Conservation (phyloP, 2,888 invertebrate species). For the Cinara cedri region DNA sequence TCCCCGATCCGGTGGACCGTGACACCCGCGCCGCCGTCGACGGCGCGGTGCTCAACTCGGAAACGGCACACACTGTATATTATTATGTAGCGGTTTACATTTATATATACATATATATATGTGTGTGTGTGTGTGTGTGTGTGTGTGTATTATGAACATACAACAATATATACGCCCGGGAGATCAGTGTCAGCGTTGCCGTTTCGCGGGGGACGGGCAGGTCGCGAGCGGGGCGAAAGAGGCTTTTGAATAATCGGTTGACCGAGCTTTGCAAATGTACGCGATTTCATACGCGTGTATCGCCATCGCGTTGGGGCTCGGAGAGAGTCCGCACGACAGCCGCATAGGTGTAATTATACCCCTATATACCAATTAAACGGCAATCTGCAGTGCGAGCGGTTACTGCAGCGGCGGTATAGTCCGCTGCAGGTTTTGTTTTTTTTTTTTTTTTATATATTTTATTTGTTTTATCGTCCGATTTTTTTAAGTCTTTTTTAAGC, state of each 20-base stretch:
- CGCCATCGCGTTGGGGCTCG: not conserved
- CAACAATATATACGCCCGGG: not conserved
- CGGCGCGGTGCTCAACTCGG: not conserved
- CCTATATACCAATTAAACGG: slow-evolving; percentile 31
- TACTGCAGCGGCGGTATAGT: too few relatives aligned
- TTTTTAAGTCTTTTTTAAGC: too few relatives aligned
- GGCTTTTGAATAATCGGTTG: slow-evolving; percentile 37
- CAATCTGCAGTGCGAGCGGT: slow-evolving; percentile 10
- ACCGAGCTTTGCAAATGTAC: slow-evolving; percentile 20
- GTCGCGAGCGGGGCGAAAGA: not conserved
- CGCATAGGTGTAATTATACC: not conserved
- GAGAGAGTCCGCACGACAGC: not conserved
- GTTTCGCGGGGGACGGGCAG: not conserved
- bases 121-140: too few relatives aligned
- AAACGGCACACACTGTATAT: not conserved
- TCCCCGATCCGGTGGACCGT: slow-evolving; percentile 41
- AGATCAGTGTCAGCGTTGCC: not conserved
- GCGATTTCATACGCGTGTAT: not conserved
- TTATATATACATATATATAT: too few relatives aligned
- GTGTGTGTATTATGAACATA: too few relatives aligned
- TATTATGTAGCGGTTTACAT: too few relatives aligned
- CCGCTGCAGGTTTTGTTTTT: not conserved
- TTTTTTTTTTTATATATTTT: too few relatives aligned
- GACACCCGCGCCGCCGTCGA: slow-evolving; percentile 16
- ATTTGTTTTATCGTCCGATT: not conserved